Evolutionary conservation across 2,888 invertebrate genomes (phyloP), one percentile per base, ranked within the genome.

Genomic region (Cactoblastis cactorum): DNA sequence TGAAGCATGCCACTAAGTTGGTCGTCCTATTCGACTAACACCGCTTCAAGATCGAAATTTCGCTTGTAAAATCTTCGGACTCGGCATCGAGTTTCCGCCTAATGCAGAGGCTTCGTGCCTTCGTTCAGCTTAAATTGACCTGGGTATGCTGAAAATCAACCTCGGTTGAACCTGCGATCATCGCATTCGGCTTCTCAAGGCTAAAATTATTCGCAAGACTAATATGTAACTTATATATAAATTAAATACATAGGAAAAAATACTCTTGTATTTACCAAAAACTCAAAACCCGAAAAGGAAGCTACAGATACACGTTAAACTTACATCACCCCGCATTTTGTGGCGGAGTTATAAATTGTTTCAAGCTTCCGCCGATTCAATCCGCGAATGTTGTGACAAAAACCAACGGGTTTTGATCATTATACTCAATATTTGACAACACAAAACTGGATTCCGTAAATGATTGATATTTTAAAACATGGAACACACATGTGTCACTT

Each of bases 101-200:
- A 24, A 41, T 53, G 51, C 35, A 34, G 33, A 38, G 53, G 38
- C 28, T 41, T 12, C 19, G 18, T 37, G 41, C 18, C 28, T 33
- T 32, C 8, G 12, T 49, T 43, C 17, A 22, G 18, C 68, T 63
- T 54, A 50, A 55, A 50, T 37, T 52, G 46, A 62, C 53, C 53
- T 61, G 63, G 57, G 58, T 55, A 61, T 67, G 67, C 65, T 75
- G 67, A 73, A 74, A 77, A 72, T 68, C 71, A 73, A 74, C 71
- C 72, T 74, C 65, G 41, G 55, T 68, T 75, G 76, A 78, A 73
- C 77, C 59, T 61, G 52, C 56, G 41, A 34, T 48, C 54, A 52
- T 53, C 55, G 52, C 57, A 59, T 69, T 64, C 63, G 66, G 62
- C 61, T 64, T 66, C 55, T 62, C 66, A 66, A 69, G 45, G 33